Evolutionary conservation across 2,888 invertebrate species (phyloP).

Genomic region (Acanthosepion pharaonis): DNA sequence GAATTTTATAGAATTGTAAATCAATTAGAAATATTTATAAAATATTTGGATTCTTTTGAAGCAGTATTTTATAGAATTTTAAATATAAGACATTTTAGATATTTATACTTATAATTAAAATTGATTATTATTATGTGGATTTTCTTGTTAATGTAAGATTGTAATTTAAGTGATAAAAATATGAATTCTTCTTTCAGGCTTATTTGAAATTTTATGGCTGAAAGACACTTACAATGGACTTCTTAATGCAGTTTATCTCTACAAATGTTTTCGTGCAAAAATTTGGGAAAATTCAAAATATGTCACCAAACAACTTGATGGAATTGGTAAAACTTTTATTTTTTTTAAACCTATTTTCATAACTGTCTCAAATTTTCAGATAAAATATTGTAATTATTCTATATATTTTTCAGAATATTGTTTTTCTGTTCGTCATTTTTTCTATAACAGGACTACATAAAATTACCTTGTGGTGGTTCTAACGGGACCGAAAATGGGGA

Average conservation of each 20-base stretch:
- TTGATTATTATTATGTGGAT: background rate
- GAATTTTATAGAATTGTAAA: too few species aligned
- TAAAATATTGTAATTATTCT: background rate
- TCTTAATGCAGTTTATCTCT: conserved; percentile 79
- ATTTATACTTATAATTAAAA: background rate
- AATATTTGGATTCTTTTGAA: too few species aligned
- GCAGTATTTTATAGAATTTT: background rate
- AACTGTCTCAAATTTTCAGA: background rate
- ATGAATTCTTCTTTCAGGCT: conserved; percentile 61
- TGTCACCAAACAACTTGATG: conserved; percentile 82
- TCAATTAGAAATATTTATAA: background rate
- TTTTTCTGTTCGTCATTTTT: too few species aligned
- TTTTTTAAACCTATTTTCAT: background rate
- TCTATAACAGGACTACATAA: too few species aligned
- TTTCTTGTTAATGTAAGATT: background rate
- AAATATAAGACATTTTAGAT: background rate
- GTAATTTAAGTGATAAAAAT: background rate
- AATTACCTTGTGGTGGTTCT: too few species aligned
- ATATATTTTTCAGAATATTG: too few species aligned
- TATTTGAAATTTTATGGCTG: conserved; percentile 75
- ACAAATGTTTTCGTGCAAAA: conserved; percentile 81
- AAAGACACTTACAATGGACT: conserved; percentile 76
- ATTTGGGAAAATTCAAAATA: conserved; percentile 85
- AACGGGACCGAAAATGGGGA: too few species aligned
- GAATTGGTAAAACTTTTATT: conserved; percentile 77